phyloP scores from a whole-genome alignment of 2,113 vertebrate genomes.

The Cyphomyrus discorhynchus region DNA sequence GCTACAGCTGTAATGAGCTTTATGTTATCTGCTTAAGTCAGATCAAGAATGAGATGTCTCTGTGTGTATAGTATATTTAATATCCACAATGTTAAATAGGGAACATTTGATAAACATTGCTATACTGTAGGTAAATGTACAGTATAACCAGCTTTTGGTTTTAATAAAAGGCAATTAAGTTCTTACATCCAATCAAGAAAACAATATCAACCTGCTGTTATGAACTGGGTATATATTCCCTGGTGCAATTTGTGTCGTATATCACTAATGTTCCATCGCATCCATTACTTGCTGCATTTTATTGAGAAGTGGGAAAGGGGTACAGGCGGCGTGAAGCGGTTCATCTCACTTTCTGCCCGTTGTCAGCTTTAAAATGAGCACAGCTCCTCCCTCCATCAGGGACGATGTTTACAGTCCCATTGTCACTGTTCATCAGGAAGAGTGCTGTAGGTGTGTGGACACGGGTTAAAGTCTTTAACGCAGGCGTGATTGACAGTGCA shows the following conservation, averaged over 20 bases:
- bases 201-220: neutral
- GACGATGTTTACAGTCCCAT: neutral
- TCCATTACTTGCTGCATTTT: conserved; percentile 10
- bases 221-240: neutral
- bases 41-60: neutral
- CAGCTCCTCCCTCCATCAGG: neutral
- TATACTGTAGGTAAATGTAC: neutral
- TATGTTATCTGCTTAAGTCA: conserved; percentile 2
- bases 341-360: neutral
- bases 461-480: neutral
- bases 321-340: neutral
- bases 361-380: conserved; percentile 15
- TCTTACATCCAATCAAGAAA: neutral
- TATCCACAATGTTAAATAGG: neutral
- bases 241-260: neutral
- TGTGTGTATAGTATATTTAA: neutral
- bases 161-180: neutral
- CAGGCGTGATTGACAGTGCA: neutral
- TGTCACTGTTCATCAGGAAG: conserved; percentile 5
- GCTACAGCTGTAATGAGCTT: neutral
- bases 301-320: neutral
- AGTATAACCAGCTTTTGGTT: neutral
- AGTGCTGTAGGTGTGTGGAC: neutral
- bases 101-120: neutral
- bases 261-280: neutral